phyloP scores from a whole-genome alignment of 2,113 vertebrate species.

The Gymnorhina tibicen region DNA sequence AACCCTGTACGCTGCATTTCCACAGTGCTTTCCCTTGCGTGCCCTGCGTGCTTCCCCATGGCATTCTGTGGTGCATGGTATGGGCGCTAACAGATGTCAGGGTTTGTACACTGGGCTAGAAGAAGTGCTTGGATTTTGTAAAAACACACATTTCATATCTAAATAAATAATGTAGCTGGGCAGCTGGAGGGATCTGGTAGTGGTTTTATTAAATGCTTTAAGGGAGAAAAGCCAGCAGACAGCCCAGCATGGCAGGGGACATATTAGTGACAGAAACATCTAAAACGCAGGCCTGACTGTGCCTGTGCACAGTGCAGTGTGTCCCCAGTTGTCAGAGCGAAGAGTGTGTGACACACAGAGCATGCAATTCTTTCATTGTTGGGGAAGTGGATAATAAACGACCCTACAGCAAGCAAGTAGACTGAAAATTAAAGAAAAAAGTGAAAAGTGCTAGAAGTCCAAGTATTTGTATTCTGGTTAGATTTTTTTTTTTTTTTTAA shows the following conservation, averaged over 20 bases:
- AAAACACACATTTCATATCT: background rate
- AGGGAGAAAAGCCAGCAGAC: background rate
- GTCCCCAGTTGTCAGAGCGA: background rate
- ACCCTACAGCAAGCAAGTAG: background rate
- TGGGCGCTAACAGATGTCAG: background rate
- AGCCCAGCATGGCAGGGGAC: background rate
- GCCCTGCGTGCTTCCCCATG: background rate
- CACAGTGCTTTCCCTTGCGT: background rate
- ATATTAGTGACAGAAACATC: background rate
- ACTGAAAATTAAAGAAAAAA: background rate
- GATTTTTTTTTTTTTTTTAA: background rate
- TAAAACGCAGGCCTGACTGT: background rate
- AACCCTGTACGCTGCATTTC: background rate
- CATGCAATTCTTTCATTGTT: background rate
- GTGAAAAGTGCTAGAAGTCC: background rate
- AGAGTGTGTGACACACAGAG: background rate
- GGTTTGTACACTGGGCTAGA: background rate
- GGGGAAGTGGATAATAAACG: background rate
- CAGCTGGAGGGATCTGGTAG: background rate
- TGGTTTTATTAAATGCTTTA: background rate
- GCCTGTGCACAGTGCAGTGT: background rate
- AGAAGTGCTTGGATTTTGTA: background rate
- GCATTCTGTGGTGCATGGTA: background rate
- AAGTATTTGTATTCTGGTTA: background rate
- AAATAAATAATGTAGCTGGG: background rate